phyloP scores from a whole-genome alignment of 1,140 invertebrate genomes.

The Panagrolaimus sp. region DNA sequence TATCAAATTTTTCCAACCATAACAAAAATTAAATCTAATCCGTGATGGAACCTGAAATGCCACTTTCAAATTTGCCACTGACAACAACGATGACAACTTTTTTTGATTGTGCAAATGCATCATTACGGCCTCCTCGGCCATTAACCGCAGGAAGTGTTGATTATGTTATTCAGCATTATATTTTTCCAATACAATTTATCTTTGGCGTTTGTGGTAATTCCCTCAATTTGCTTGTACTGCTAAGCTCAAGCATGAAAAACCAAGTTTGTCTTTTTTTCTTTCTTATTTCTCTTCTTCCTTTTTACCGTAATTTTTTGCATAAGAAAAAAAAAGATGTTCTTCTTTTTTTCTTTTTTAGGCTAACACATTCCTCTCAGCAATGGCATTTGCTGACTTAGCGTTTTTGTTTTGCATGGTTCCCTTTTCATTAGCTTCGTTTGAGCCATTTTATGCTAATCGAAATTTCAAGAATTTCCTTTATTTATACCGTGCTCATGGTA shows the following conservation, averaged over 20 bases:
- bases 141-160: conserved; percentile 3
- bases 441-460: conserved; percentile 42
- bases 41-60: too few relatives aligned
- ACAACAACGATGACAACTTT: too few relatives aligned
- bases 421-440: conserved; percentile 46
- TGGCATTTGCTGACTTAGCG: conserved; percentile 50
- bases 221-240: conserved; percentile 45
- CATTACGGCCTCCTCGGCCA: background rate
- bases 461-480: conserved; percentile 35
- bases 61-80: too few relatives aligned
- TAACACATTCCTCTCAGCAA: conserved; percentile 49
- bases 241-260: conserved; percentile 51
- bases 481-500: conserved; percentile 40
- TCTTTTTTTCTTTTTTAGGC: conserved; percentile 31
- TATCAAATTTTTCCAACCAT: too few relatives aligned
- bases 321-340: background rate
- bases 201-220: conserved; percentile 47
- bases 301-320: too few relatives aligned
- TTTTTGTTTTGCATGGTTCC: conserved; percentile 51
- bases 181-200: conserved; percentile 50
- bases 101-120: too few relatives aligned
- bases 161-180: conserved; percentile 43
- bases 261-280: conserved; percentile 25
- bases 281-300: too few relatives aligned
- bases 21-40: too few relatives aligned